A percentile compares a stretch with the other conserved stretches of the same genome.
These are phyloP conservation scores for Aphelenchoides fujianensis DNA, from an alignment of 1,140 invertebrate genomes.

Conservation along the genomic window DNA sequence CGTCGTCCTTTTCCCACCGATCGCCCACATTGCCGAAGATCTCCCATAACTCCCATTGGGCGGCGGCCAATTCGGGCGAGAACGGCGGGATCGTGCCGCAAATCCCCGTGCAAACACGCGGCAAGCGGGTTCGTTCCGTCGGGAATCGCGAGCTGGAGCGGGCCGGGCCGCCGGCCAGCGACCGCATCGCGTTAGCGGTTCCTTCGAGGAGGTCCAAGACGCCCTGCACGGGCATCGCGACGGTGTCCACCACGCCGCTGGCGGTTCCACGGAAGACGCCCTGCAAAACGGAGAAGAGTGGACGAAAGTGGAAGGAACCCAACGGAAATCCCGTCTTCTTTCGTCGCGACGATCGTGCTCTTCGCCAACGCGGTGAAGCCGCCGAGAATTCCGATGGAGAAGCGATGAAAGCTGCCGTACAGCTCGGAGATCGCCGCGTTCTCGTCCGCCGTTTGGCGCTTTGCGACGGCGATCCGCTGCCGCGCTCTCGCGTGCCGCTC, in stretches of 20 bases:
- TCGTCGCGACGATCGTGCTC: not conserved
- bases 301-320: not conserved
- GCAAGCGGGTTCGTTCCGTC: too few relatives aligned
- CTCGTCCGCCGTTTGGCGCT: not conserved
- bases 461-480: too few relatives aligned
- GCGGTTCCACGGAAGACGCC: not conserved
- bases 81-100: too few relatives aligned
- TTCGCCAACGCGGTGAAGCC: not conserved
- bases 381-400: not conserved
- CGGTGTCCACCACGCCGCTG: not conserved
- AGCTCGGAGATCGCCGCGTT: not conserved
- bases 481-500: too few relatives aligned
- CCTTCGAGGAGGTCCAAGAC: not conserved
- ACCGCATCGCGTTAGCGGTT: not conserved
- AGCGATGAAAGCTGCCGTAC: not conserved
- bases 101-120: too few relatives aligned
- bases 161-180: not conserved
- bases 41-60: too few relatives aligned
- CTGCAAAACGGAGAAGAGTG: not conserved
- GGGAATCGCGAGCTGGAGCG: too few relatives aligned
- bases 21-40: too few relatives aligned
- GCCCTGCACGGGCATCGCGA: not conserved
- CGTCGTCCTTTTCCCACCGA: too few relatives aligned
- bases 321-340: not conserved
- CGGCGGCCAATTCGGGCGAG: too few relatives aligned